These are phyloP conservation scores for Acrossocheilus fasciatus DNA, from an alignment of 2,797 vertebrate genomes.

Conservation along the genomic window DNA sequence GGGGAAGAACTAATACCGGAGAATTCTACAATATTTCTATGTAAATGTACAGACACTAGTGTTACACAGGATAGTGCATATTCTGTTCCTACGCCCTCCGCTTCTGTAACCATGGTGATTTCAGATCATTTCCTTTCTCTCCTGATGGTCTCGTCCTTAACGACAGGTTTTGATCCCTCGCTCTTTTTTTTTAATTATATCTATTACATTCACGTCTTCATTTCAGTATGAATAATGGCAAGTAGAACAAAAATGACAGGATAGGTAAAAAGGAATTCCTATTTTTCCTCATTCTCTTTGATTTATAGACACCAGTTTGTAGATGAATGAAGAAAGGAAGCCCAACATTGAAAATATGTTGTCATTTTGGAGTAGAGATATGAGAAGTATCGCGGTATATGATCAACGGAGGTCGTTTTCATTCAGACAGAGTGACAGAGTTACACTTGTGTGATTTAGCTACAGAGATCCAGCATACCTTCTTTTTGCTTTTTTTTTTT, in stretches of 20 bases:
- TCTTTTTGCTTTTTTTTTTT: slow-evolving; percentile 69
- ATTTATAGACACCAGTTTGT: slow-evolving; percentile 9
- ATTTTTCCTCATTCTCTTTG: slow-evolving; percentile 15
- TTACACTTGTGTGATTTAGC: slow-evolving; percentile 77
- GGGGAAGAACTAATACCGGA: slow-evolving; percentile 90
- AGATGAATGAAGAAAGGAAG: slow-evolving; percentile 12
- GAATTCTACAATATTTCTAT: slow-evolving; percentile 93
- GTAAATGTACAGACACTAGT: slow-evolving; percentile 99
- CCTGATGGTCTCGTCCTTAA: slow-evolving; percentile 55
- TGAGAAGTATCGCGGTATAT: neutral
- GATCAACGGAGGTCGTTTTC: slow-evolving; percentile 67
- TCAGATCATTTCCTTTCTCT: slow-evolving; percentile 69
- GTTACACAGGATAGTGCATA: slow-evolving; percentile 92
- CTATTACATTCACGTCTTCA: slow-evolving; percentile 67
- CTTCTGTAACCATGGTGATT: slow-evolving; percentile 78
- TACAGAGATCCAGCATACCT: slow-evolving; percentile 73
- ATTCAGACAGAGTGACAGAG: slow-evolving; percentile 67
- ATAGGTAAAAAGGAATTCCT: slow-evolving; percentile 1
- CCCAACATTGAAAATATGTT: slow-evolving; percentile 19
- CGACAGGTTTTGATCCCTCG: slow-evolving; percentile 40
- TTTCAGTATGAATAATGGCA: slow-evolving; percentile 23
- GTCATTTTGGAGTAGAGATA: neutral
- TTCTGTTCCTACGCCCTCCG: slow-evolving; percentile 78
- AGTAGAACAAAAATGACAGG: slow-evolving; percentile 29
- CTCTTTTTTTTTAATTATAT: slow-evolving; percentile 55